Conservation (phyloP, 2,797 vertebrate species). For the Coracias cyanogaster region DNA sequence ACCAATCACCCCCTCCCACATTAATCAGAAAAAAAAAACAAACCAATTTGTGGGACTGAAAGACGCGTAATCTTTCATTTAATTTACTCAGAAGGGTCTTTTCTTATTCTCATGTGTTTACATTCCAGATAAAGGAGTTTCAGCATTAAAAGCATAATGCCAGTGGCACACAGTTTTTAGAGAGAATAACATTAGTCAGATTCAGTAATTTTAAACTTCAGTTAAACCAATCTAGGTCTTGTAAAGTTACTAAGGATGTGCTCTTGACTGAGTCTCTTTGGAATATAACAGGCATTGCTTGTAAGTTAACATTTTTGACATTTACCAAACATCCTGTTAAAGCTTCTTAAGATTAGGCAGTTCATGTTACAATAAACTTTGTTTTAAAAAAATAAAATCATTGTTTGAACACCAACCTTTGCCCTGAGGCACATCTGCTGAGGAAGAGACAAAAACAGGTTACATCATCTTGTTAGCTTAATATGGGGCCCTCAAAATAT, state of each 20-base stretch:
- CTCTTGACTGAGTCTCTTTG: conserved; percentile 6
- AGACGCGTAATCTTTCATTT: not conserved
- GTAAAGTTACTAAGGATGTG: conserved; percentile 22
- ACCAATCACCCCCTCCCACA: not conserved
- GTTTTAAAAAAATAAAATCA: conserved; percentile 60
- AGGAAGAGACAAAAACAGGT: conserved; percentile 61
- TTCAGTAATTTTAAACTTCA: conserved; percentile 22
- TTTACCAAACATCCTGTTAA: conserved; percentile 46
- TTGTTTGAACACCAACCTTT: conserved; percentile 63
- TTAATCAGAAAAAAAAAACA: not conserved
- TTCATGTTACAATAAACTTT: conserved; percentile 55
- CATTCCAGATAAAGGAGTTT: not conserved
- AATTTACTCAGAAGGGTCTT: not conserved
- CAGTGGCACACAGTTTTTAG: not conserved
- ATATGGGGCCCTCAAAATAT: conserved; percentile 51
- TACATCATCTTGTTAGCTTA: conserved; percentile 67
- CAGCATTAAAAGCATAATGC: not conserved
- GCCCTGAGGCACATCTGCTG: conserved; percentile 64
- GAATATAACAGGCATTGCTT: conserved; percentile 21
- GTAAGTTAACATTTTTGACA: conserved; percentile 30
- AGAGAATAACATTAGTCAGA: not conserved
- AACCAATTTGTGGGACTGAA: not conserved
- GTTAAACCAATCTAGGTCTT: conserved; percentile 7
- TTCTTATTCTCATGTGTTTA: not conserved
- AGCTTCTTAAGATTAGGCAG: conserved; percentile 41